Evolutionary conservation across 1,140 invertebrate genomes (phyloP).

Genomic region (Euura saliciscinereae): DNA sequence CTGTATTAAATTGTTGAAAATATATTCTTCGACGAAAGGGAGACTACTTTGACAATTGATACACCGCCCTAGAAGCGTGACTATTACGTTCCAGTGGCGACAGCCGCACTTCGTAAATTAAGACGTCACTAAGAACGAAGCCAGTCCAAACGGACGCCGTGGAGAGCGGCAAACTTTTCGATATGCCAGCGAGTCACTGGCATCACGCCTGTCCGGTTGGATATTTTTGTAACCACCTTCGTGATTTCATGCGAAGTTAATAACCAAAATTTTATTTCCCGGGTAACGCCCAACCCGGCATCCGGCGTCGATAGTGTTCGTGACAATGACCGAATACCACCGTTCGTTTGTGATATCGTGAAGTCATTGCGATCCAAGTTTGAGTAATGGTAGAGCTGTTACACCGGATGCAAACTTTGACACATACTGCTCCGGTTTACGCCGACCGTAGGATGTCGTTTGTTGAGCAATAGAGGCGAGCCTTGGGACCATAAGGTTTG

Average conservation of each 20-base stretch:
- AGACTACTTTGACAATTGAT: neutral
- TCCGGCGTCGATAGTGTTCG: neutral
- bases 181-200: conserved; percentile 2
- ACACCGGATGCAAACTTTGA: neutral
- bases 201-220: neutral
- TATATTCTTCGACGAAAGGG: neutral
- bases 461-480: neutral
- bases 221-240: neutral
- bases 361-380: neutral
- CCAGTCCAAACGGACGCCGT: neutral
- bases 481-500: neutral
- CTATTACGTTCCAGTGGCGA: conserved; percentile 4
- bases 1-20: neutral
- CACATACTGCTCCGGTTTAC: neutral
- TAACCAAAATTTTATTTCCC: neutral
- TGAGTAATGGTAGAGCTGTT: neutral
- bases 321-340: neutral
- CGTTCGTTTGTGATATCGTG: neutral
- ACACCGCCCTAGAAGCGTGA: conserved; percentile 2
- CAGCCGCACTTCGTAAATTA: conserved; percentile 1
- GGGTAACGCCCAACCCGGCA: neutral
- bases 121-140: neutral
- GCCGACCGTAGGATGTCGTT: neutral
- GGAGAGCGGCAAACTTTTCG: neutral
- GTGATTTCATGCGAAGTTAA: neutral